Evolutionary conservation across 2,888 invertebrate species (phyloP), one percentile per base, ranked within the genome.

Genomic region (Pristionchus fissidentatus): DNA sequence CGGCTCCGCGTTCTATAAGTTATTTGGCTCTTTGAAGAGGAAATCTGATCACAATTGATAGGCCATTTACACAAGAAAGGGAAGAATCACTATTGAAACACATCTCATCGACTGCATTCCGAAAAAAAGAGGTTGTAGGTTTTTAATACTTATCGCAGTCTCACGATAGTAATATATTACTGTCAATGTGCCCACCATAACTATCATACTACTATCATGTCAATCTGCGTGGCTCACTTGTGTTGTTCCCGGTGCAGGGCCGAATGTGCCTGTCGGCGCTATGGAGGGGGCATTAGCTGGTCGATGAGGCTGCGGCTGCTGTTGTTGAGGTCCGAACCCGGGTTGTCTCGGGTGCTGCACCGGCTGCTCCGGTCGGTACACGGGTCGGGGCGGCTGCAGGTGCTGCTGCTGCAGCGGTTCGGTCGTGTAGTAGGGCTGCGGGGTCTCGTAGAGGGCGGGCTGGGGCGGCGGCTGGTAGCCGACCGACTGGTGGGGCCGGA

Each of bases 381-480:
- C 70, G 8, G 70, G 41, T 3, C 70, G 29, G 0, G 70, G n/a
- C 10, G 70, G 70, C 38, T 70, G 70, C 70, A 7, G 41, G n/a
- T n/a, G n/a, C n/a, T n/a, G n/a, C n/a, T n/a, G n/a, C n/a, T n/a
- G n/a, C n/a, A n/a, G n/a, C n/a, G n/a, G n/a, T n/a, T n/a, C 19
- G 52, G 52, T 49, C 52, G 52, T 49, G 13, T 19, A 10, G 46
- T 52, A 77, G 22, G 46, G 15, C 2, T 7, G n/a, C 10, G 38
- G 26, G 32, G 46, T 19, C 26, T 79, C 38, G 79, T 79, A 57
- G 7, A n/a, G 57, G 57, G 79, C 55, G 10, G 79, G 55, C 10
- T 79, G 75, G 1, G 75, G 75, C 19, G 75, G 75, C 0, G 75
- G 75, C 32, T 77, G 75, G 75, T 77, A 77, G 22, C 75, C 75